Conservation (phyloP, 2,888 invertebrate species). For the Tenthredo mesomela region DNA sequence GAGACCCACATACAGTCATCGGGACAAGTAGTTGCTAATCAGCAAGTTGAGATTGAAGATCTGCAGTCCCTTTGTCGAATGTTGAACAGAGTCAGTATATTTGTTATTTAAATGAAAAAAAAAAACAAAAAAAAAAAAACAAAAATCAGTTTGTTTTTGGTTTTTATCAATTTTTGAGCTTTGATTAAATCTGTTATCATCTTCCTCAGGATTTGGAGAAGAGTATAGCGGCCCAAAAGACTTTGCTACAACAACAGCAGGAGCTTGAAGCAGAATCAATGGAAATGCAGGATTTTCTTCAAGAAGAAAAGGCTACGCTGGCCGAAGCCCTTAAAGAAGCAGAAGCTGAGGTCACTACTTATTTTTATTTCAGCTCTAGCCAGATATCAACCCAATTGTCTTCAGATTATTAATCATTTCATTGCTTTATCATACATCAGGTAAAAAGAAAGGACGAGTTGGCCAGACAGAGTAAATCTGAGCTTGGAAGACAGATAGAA, state of each 20-base stretch:
- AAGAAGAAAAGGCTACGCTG: slow-evolving; percentile 90
- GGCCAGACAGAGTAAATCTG: slow-evolving; percentile 79
- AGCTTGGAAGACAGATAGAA: slow-evolving; percentile 84
- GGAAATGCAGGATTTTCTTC: slow-evolving; percentile 93
- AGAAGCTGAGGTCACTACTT: slow-evolving; percentile 81
- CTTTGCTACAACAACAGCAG: slow-evolving; percentile 86
- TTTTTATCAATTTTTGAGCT: slow-evolving; percentile 45
- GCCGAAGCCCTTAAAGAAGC: slow-evolving; percentile 89
- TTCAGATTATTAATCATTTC: not conserved
- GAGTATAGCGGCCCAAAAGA: slow-evolving; percentile 84
- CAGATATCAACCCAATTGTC: not conserved
- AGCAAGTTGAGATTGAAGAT: slow-evolving; percentile 88
- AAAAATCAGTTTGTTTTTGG: not conserved
- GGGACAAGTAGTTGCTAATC: slow-evolving; percentile 86
- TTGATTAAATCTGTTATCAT: slow-evolving; percentile 36
- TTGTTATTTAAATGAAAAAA: slow-evolving; percentile 66
- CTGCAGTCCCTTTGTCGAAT: slow-evolving; percentile 86
- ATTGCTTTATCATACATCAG: slow-evolving; percentile 51
- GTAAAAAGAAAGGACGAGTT: slow-evolving; percentile 72
- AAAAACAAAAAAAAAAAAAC: not conserved
- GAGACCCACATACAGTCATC: slow-evolving; percentile 89
- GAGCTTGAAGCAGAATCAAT: slow-evolving; percentile 89
- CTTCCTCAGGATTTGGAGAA: slow-evolving; percentile 83
- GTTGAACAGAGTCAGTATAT: slow-evolving; percentile 82
- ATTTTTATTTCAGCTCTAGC: not conserved